Conservation (phyloP, 2,797 vertebrate genomes). For the Cryptoblepharus egeriae region DNA sequence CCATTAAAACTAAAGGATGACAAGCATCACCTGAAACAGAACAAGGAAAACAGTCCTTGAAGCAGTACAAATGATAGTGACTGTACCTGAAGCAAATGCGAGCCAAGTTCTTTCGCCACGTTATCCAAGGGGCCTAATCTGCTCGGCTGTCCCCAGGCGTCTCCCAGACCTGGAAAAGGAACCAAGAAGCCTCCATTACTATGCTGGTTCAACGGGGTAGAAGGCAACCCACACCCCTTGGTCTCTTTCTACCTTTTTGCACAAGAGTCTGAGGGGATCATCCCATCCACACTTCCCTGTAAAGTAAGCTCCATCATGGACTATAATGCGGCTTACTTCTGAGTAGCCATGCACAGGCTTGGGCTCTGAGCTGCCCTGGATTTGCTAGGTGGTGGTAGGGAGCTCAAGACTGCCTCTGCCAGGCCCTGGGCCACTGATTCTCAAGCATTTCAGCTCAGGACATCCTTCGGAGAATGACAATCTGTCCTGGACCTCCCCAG, state of each 20-base stretch:
- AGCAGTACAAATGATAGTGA: background rate
- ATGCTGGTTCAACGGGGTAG: background rate
- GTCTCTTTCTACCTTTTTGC: background rate
- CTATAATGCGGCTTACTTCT: too few species aligned
- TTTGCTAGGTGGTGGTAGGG: background rate
- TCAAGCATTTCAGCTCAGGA: too few species aligned
- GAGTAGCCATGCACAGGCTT: too few species aligned
- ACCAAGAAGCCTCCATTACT: slow-evolving; percentile 24
- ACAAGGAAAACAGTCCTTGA: background rate
- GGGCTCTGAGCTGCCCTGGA: background rate
- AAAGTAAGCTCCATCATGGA: too few species aligned
- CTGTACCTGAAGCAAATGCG: slow-evolving; percentile 91
- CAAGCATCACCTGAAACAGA: background rate
- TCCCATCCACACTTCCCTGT: too few species aligned
- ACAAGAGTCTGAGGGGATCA: too few species aligned
- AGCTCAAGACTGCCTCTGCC: background rate
- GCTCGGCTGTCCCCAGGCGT: slow-evolving; percentile 88
- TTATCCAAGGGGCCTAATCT: slow-evolving; percentile 85
- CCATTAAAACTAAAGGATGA: too few species aligned
- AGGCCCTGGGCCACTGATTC: too few species aligned
- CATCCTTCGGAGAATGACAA: too few species aligned
- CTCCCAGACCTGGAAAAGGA: slow-evolving; percentile 83
- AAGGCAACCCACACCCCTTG: background rate
- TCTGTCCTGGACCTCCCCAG: too few species aligned
- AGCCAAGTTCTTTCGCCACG: slow-evolving; percentile 91